phyloP scores from a whole-genome alignment of 2,113 vertebrate genomes.

The Mesocricetus auratus region DNA sequence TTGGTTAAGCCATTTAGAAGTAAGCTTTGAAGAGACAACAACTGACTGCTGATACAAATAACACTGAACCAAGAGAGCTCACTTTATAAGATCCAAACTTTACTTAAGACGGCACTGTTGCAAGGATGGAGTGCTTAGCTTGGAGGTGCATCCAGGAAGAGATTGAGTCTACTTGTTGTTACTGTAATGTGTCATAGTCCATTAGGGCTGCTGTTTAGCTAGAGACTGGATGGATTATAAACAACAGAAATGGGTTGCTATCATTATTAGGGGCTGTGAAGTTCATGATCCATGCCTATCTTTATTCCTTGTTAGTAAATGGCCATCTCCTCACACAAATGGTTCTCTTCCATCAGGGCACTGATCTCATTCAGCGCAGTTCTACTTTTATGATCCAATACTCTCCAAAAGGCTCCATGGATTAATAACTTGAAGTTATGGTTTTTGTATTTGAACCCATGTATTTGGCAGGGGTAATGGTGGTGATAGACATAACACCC shows the following conservation, averaged over 20 bases:
- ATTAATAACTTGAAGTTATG: not conserved
- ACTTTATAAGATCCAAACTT: not conserved
- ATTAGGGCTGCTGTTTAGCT: not conserved
- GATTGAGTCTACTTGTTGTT: not conserved
- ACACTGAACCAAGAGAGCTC: not conserved
- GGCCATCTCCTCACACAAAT: not conserved
- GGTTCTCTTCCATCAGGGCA: not conserved
- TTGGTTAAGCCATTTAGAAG: not conserved
- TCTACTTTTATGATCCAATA: not conserved
- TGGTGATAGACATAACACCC: not conserved
- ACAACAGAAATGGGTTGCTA: not conserved
- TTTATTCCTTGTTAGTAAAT: not conserved
- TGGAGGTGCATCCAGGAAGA: not conserved
- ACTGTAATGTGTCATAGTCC: not conserved
- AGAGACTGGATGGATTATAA: not conserved
- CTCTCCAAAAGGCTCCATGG: not conserved
- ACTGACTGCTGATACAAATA: slow-evolving; percentile 10
- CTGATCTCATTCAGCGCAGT: not conserved
- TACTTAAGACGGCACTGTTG: not conserved
- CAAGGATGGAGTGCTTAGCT: not conserved
- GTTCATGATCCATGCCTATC: not conserved
- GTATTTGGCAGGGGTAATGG: not conserved
- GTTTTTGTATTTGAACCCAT: not conserved
- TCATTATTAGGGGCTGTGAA: not conserved
- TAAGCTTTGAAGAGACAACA: not conserved